These are phyloP conservation scores for Brachionichthys hirsutus DNA, from an alignment of 2,113 vertebrate species.

Conservation along the genomic window DNA sequence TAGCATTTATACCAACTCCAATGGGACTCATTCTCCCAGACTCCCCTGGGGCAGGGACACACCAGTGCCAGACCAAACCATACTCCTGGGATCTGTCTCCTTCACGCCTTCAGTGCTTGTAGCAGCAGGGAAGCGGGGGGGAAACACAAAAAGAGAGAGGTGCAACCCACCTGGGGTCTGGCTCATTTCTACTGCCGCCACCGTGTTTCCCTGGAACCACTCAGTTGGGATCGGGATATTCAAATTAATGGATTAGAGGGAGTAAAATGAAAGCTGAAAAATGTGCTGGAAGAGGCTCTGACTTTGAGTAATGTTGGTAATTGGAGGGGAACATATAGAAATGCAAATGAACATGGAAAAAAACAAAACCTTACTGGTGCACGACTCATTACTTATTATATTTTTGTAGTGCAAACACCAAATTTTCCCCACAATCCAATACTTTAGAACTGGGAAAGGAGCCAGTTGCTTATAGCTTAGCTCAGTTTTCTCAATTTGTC, in stretches of 20 bases:
- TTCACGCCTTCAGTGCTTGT: constrained; percentile 39
- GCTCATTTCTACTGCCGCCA: constrained; percentile 29
- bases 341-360: constrained; percentile 64
- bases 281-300: constrained; percentile 60
- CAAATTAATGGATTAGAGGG: constrained; percentile 72
- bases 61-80: constrained; percentile 46
- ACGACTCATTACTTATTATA: constrained; percentile 62
- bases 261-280: constrained; percentile 72
- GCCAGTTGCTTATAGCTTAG: constrained; percentile 34
- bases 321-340: constrained; percentile 71
- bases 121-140: constrained; percentile 26
- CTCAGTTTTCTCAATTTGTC: constrained; percentile 55
- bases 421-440: constrained; percentile 30
- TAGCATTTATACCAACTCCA: constrained; percentile 75
- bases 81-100: constrained; percentile 58
- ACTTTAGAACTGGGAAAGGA: constrained; percentile 32
- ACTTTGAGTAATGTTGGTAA: constrained; percentile 79
- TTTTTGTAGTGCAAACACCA: constrained; percentile 57
- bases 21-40: constrained; percentile 70
- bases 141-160: constrained; percentile 22
- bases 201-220: constrained; percentile 50
- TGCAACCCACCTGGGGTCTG: constrained; percentile 43
- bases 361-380: constrained; percentile 18
- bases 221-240: constrained; percentile 57
- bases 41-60: constrained; percentile 65